Evolutionary conservation across 1,140 invertebrate genomes (phyloP).

Genomic region (Magallana angulata): DNA sequence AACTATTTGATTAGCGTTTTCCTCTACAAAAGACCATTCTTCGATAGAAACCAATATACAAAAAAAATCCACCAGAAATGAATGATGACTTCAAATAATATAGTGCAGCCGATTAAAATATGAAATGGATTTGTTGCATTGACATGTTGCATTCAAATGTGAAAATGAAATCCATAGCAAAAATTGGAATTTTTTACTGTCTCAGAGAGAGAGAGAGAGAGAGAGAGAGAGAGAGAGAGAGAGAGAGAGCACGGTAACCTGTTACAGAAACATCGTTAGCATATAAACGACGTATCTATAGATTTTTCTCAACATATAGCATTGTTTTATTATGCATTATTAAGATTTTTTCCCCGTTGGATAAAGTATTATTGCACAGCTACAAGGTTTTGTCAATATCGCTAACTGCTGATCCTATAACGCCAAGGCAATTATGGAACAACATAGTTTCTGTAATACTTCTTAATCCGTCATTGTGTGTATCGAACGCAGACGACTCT

Average conservation of each 20-base stretch:
- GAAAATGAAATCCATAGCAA: neutral
- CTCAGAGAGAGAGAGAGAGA: no score
- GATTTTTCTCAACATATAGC: slow-evolving; percentile 2
- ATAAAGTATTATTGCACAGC: slow-evolving; percentile 4
- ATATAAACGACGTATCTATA: slow-evolving; percentile 14
- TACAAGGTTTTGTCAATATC: neutral
- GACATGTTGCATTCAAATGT: neutral
- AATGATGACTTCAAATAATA: neutral
- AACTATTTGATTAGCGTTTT: neutral
- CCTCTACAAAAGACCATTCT: neutral
- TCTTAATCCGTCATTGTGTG: no score
- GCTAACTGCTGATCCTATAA: neutral
- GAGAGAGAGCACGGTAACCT: neutral
- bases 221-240: neutral
- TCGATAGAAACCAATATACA: neutral
- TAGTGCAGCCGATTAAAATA: neutral
- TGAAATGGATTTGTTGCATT: neutral
- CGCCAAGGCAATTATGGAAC: neutral
- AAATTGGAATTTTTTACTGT: no score
- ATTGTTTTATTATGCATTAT: slow-evolving; percentile 11
- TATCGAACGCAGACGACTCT: no score
- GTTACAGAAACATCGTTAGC: neutral
- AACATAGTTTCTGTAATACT: neutral
- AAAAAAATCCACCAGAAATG: neutral
- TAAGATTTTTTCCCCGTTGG: neutral